Evolutionary conservation across 2,113 vertebrate species (phyloP).

Genomic region (Orycteropus afer): DNA sequence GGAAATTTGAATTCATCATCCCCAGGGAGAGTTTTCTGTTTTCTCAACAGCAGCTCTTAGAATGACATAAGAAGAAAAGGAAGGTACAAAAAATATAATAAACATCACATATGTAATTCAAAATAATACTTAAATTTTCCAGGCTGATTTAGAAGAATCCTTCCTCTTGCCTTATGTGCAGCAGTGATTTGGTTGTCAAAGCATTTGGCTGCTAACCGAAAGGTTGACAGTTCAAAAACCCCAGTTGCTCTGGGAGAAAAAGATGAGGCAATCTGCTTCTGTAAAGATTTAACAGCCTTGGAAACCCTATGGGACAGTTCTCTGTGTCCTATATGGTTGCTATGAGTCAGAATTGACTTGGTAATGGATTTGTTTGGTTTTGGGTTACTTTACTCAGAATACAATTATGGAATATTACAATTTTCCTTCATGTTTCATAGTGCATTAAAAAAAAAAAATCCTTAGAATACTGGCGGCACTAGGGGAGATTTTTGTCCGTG

Average conservation of each 20-base stretch:
- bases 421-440: neutral
- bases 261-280: too few species aligned
- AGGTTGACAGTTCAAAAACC: too few species aligned
- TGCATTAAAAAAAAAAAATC: conserved; percentile 36
- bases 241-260: too few species aligned
- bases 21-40: neutral
- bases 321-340: too few species aligned
- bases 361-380: neutral
- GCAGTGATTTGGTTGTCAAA: too few species aligned
- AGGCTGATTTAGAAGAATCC: conserved; percentile 7
- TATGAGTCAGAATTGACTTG: too few species aligned
- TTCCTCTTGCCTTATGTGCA: neutral
- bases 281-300: too few species aligned
- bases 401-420: conserved; percentile 49
- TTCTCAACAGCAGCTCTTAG: neutral
- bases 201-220: too few species aligned
- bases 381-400: conserved; percentile 25
- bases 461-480: neutral
- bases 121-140: conserved; percentile 8
- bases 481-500: conserved; percentile 1
- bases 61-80: neutral
- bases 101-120: neutral
- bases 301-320: too few species aligned
- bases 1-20: neutral
- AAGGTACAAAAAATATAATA: neutral